These are phyloP conservation scores for Pollenia griseotomentosa DNA, from an alignment of 2,888 invertebrate species.

Conservation along the genomic window DNA sequence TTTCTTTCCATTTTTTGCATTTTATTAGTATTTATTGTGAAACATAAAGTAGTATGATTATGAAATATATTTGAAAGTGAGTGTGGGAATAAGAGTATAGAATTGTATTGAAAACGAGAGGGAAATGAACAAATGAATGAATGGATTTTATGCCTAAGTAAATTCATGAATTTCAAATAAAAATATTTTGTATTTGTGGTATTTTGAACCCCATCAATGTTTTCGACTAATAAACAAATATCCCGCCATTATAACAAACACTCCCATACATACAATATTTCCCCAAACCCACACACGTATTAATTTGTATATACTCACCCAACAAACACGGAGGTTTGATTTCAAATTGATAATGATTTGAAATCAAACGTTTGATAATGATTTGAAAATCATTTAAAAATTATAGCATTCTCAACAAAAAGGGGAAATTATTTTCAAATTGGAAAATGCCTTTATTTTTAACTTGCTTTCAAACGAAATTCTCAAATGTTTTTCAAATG, in stretches of 20 bases:
- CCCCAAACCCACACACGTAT: background rate
- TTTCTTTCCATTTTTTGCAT: slow-evolving; percentile 12
- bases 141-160: slow-evolving; percentile 59
- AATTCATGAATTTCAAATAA: slow-evolving; percentile 66
- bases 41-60: slow-evolving; percentile 56
- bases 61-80: slow-evolving; percentile 42
- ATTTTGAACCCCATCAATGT: slow-evolving; percentile 47
- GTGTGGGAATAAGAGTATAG: background rate
- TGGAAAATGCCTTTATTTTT: too few relatives aligned
- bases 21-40: slow-evolving; percentile 61
- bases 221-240: slow-evolving; percentile 63
- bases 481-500: too few relatives aligned
- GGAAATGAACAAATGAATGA: slow-evolving; percentile 31
- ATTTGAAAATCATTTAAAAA: too few relatives aligned
- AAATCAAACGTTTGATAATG: too few relatives aligned
- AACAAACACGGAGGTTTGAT: too few relatives aligned
- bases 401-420: too few relatives aligned
- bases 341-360: too few relatives aligned
- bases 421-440: too few relatives aligned
- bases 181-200: slow-evolving; percentile 9
- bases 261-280: background rate
- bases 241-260: slow-evolving; percentile 2
- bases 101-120: slow-evolving; percentile 47
- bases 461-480: too few relatives aligned
- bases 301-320: background rate